phyloP scores from a whole-genome alignment of 2,797 vertebrate genomes.

The Rhabdomys pumilio region DNA sequence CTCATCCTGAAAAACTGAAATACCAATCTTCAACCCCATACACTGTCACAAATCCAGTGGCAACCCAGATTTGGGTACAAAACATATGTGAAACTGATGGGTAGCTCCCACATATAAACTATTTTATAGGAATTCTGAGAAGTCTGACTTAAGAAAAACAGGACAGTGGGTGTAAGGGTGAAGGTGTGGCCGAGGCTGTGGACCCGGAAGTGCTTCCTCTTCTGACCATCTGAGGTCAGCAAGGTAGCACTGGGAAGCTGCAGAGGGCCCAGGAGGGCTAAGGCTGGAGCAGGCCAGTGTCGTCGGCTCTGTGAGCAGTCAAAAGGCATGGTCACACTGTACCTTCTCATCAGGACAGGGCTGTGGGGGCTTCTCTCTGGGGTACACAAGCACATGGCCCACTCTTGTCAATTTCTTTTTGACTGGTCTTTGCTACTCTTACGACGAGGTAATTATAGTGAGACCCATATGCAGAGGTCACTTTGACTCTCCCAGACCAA shows the following conservation, averaged over 20 bases:
- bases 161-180: not conserved
- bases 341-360: not conserved
- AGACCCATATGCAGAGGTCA: conserved; percentile 79
- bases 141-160: not conserved
- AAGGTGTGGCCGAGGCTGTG: not conserved
- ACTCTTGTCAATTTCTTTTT: conserved; percentile 16
- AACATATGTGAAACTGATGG: not conserved
- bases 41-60: not conserved
- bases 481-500: conserved; percentile 76
- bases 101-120: not conserved
- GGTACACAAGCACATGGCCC: accelerated
- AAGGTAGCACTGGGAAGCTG: not conserved
- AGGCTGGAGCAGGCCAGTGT: not conserved
- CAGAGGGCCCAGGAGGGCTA: not conserved
- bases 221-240: not conserved
- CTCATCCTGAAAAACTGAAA: not conserved
- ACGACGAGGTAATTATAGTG: conserved; percentile 62
- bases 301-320: not conserved
- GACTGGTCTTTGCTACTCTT: conserved; percentile 32
- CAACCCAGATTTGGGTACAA: not conserved
- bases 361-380: not conserved
- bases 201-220: not conserved
- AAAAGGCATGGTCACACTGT: not conserved
- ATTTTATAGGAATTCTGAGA: not conserved
- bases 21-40: not conserved